Evolutionary conservation across 2,797 vertebrate species (phyloP), one percentile per base, ranked within the genome.

Genomic region (Dendrocincla fuliginosa): DNA sequence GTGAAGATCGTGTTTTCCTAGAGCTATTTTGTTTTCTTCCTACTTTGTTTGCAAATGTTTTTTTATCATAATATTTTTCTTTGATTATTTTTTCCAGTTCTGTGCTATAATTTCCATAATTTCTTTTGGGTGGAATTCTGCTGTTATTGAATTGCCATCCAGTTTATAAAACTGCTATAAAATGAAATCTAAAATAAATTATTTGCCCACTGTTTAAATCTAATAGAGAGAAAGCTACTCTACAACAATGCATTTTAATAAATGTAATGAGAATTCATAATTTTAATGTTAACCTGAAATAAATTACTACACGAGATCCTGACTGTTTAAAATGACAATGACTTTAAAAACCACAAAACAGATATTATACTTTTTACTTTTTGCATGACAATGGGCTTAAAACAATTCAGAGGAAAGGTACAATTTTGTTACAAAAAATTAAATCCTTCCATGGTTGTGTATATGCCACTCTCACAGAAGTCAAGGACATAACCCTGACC

Each of bases 401-500:
- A 96, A 87, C 33, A 95, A 59, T 70, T 79, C 18, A 42, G 13
- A 23, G 9, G 13, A 19, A 79, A 64, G 35, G 37, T 47, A 71
- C 20, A 91, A 59, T 44, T 92, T 55, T 59, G 4, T 44, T 68
- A 71, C 52, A 80, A 74, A 92, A 79, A 65, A 56, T 77, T 37
- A 53, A 87, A 70, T 50, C 41, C 28, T 93, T 84, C 52, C 18
- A 37, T 37, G 16, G 59, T 42, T 56, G 44, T 44, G 19, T 4
- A 6, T 76, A 41, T 30, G 7, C 9, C 63, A 57, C 76, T 89
- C 57, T 89, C 19, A 81, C 37, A 78, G 55, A 90, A 94, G 84
- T 93, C 77, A 87, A 93, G 86, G 81, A 90, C 27, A n/a, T 71
- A 91, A 82, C 87, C 80, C 91, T 71, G 74, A 96, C 68, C 77